A percentile compares a stretch with the other conserved stretches of the same genome.
Evolutionary conservation across 2,113 vertebrate genomes (phyloP).

Genomic region (Indri indri): DNA sequence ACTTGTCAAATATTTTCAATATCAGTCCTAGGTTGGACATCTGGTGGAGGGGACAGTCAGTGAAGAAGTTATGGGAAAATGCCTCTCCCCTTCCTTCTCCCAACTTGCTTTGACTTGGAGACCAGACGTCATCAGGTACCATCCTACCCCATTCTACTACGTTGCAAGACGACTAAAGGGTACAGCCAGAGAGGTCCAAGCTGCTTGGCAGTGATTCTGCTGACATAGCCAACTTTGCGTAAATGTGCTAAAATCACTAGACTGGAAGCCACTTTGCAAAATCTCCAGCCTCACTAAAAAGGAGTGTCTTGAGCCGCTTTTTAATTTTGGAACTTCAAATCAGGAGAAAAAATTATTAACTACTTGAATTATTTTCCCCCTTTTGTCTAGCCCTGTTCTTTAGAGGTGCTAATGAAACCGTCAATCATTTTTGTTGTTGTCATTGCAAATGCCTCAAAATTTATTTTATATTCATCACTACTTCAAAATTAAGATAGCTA

Average conservation of each 20-base stretch:
- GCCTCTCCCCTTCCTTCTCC: neutral
- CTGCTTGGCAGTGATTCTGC: neutral
- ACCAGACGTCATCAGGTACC: neutral
- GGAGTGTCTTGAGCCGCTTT: neutral
- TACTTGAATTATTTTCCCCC: neutral
- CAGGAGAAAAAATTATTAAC: neutral
- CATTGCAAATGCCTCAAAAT: neutral
- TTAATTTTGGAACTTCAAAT: slow-evolving; percentile 25
- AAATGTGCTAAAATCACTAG: slow-evolving; percentile 1
- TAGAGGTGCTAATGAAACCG: neutral
- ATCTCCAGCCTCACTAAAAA: slow-evolving; percentile 26
- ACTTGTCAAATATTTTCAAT: slow-evolving; percentile 28
- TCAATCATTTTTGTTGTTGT: slow-evolving; percentile 12
- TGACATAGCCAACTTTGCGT: neutral
- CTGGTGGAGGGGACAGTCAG: neutral
- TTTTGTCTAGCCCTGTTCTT: neutral
- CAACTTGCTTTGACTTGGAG: neutral
- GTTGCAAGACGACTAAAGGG: neutral
- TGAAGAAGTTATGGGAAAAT: neutral
- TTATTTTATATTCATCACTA: slow-evolving; percentile 2
- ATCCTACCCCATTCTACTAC: neutral
- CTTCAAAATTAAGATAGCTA: slow-evolving; percentile 47
- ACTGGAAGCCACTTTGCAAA: neutral
- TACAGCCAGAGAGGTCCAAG: neutral
- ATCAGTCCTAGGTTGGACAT: neutral